These are phyloP conservation scores for Elephas maximus DNA, from an alignment of 2,113 vertebrate species.

Conservation along the genomic window DNA sequence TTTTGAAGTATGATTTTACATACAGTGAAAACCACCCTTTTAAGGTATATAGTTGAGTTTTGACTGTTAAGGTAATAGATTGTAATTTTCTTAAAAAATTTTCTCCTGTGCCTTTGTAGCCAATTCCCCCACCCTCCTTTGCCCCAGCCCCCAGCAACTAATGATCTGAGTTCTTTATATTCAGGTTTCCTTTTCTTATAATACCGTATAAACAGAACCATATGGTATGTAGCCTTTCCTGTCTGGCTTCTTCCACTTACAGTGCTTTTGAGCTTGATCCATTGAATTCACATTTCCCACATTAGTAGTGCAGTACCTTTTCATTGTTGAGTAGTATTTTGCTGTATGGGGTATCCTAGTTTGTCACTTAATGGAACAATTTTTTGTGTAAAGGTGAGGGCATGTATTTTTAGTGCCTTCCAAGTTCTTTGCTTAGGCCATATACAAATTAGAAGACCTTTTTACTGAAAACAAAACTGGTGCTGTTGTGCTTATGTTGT, in stretches of 20 bases:
- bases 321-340: background rate
- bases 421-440: background rate
- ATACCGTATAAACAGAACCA: background rate
- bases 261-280: background rate
- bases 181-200: background rate
- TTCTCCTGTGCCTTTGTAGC: background rate
- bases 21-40: background rate
- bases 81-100: too few relatives aligned
- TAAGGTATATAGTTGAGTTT: background rate
- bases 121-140: background rate
- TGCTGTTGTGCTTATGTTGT: background rate
- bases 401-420: background rate
- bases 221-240: background rate
- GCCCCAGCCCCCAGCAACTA: background rate
- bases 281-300: background rate
- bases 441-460: background rate
- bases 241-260: background rate
- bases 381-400: slow-evolving; percentile 37
- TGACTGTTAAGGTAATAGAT: background rate
- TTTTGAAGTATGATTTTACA: background rate
- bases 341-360: background rate
- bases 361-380: background rate
- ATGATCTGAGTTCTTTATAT: background rate
- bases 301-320: background rate
- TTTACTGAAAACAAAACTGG: background rate